These are phyloP conservation scores for Danio tinwini DNA, from an alignment of 2,797 vertebrate genomes.

Conservation along the genomic window DNA sequence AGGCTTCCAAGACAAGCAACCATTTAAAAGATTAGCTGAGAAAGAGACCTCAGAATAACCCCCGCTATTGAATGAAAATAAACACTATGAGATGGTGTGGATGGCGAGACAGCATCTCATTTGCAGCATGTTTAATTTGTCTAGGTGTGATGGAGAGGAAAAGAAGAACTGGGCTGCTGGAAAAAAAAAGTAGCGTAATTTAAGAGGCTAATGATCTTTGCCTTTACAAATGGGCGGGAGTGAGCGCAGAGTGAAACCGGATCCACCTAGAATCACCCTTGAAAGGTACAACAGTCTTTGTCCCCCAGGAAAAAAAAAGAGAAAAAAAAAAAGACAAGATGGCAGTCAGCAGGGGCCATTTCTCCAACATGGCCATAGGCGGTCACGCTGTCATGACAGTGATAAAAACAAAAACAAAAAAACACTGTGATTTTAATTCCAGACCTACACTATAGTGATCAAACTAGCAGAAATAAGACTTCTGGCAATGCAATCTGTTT, in stretches of 20 bases:
- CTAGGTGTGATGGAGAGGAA: constrained; percentile 65
- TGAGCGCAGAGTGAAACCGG: constrained; percentile 69
- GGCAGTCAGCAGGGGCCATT: constrained; percentile 49
- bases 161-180: constrained; percentile 64
- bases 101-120: constrained; percentile 45
- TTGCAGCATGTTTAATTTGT: constrained; percentile 68
- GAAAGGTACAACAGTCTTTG: constrained; percentile 79
- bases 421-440: neutral
- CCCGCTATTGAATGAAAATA: constrained; percentile 57
- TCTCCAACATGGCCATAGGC: constrained; percentile 39
- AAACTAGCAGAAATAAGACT: constrained; percentile 11
- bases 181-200: constrained; percentile 70
- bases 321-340: constrained; percentile 47
- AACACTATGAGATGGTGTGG: constrained; percentile 51
- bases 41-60: constrained; percentile 50
- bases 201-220: constrained; percentile 76
- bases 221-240: constrained; percentile 67
- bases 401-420: neutral
- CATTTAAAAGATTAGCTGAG: constrained; percentile 58
- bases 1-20: constrained; percentile 52
- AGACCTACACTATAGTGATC: neutral
- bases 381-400: constrained; percentile 40
- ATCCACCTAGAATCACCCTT: constrained; percentile 77
- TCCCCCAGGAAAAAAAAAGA: constrained; percentile 61
- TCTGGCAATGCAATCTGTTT: constrained; percentile 6